phyloP scores from a whole-genome alignment of 2,113 vertebrate genomes.

The Phalacrocorax aristotelis region DNA sequence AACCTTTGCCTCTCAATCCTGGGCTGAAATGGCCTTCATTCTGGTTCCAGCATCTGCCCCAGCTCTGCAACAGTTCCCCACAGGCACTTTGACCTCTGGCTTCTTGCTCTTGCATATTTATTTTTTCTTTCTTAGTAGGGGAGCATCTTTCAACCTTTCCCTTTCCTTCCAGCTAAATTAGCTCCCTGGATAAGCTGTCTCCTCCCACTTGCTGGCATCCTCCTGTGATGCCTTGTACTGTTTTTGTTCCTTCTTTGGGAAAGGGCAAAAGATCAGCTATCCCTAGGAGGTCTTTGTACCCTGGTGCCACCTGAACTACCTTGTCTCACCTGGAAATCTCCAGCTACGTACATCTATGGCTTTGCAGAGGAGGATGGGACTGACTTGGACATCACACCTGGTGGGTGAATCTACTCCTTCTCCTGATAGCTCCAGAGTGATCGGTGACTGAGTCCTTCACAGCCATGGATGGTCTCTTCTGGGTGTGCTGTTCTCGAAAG shows the following conservation, averaged over 20 bases:
- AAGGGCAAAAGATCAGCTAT: not conserved
- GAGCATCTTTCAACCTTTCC: not conserved
- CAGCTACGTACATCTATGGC: rapidly evolving
- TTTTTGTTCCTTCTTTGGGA: not conserved
- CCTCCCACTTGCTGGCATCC: not conserved
- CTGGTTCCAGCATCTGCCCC: not conserved
- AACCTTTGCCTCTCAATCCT: not conserved
- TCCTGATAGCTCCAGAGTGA: not conserved
- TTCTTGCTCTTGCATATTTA: not conserved
- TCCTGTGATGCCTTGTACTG: not conserved
- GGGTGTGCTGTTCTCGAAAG: not conserved
- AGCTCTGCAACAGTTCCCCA: not conserved
- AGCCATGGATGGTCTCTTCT: not conserved
- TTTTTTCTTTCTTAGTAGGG: conserved; percentile 6
- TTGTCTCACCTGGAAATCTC: not conserved
- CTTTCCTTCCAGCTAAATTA: conserved; percentile 28
- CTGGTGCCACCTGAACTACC: not conserved
- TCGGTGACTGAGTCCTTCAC: not conserved
- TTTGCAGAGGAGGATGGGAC: not conserved
- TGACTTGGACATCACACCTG: not conserved
- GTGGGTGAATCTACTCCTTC: not conserved
- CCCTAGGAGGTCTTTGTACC: not conserved
- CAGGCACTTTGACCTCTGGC: not conserved
- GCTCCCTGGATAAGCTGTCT: not conserved
- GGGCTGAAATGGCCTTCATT: not conserved